Evolutionary conservation across 2,113 vertebrate genomes (phyloP).

Genomic region (Cepphus grylle): DNA sequence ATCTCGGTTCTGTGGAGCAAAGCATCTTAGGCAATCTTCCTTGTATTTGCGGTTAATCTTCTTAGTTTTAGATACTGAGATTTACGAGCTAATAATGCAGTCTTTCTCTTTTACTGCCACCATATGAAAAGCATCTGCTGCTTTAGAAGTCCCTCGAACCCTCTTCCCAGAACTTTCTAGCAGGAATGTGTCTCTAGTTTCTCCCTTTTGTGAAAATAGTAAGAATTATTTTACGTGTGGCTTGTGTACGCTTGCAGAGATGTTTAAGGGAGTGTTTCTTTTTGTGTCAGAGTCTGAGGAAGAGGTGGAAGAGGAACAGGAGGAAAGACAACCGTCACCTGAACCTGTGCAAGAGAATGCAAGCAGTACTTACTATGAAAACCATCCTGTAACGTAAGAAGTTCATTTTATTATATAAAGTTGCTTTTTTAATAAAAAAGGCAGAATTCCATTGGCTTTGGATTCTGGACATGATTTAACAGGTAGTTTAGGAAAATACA

Average conservation of each 20-base stretch:
- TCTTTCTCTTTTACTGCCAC: not conserved
- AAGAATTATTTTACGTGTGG: not conserved
- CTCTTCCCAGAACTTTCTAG: not conserved
- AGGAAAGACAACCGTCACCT: constrained; percentile 88
- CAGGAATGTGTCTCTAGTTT: not conserved
- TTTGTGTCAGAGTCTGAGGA: constrained; percentile 87
- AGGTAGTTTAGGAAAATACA: not conserved
- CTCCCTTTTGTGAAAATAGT: not conserved
- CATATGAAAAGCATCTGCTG: not conserved
- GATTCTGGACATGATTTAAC: not conserved
- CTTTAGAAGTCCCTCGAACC: not conserved
- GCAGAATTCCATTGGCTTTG: not conserved
- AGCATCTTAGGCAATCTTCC: not conserved
- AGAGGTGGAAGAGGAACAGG: constrained; percentile 91
- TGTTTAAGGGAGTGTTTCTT: not conserved
- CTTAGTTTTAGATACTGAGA: not conserved
- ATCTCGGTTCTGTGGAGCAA: accelerated
- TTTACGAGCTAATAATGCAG: not conserved
- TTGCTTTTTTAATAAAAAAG: not conserved
- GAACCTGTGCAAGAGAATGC: constrained; percentile 90
- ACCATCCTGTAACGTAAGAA: constrained; percentile 87
- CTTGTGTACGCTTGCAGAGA: not conserved
- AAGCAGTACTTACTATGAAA: constrained; percentile 86
- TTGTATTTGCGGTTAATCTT: not conserved
- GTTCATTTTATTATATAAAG: not conserved